phyloP scores from a whole-genome alignment of 2,888 invertebrate species.

The Alloscopus bannaensis region DNA sequence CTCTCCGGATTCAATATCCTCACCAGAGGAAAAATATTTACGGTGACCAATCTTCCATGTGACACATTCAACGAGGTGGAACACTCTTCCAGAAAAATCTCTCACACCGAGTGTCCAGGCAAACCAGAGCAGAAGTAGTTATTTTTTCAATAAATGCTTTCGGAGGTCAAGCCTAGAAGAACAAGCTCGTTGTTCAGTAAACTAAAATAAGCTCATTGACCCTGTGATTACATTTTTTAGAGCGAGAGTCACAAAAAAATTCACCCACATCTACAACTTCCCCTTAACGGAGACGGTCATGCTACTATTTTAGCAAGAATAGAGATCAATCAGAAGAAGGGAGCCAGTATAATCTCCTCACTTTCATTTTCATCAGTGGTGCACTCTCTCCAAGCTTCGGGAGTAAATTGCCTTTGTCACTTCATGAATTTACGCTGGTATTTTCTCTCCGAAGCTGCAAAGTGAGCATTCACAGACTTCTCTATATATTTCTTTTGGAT shows the following conservation, averaged over 20 bases:
- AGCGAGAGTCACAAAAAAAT: neutral
- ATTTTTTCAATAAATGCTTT: too few relatives aligned
- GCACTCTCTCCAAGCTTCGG: conserved; percentile 40
- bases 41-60: conserved; percentile 58
- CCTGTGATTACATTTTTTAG: conserved; percentile 29
- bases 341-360: neutral
- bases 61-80: conserved; percentile 61
- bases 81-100: conserved; percentile 9
- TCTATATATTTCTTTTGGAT: neutral
- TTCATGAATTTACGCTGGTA: conserved; percentile 59
- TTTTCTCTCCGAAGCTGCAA: too few relatives aligned
- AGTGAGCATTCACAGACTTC: conserved; percentile 11
- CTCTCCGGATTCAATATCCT: too few relatives aligned
- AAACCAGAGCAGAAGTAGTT: too few relatives aligned
- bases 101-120: too few relatives aligned
- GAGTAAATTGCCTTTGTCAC: conserved; percentile 66
- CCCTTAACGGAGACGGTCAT: too few relatives aligned
- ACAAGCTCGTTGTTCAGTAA: conserved; percentile 7
- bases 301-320: too few relatives aligned
- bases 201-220: conserved; percentile 56
- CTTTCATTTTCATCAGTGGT: conserved; percentile 16
- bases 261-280: conserved; percentile 30
- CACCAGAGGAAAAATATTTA: neutral
- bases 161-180: conserved; percentile 48
- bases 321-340: conserved; percentile 52